Conservation (phyloP, 2,113 vertebrate genomes). For the Epinephelus moara region DNA sequence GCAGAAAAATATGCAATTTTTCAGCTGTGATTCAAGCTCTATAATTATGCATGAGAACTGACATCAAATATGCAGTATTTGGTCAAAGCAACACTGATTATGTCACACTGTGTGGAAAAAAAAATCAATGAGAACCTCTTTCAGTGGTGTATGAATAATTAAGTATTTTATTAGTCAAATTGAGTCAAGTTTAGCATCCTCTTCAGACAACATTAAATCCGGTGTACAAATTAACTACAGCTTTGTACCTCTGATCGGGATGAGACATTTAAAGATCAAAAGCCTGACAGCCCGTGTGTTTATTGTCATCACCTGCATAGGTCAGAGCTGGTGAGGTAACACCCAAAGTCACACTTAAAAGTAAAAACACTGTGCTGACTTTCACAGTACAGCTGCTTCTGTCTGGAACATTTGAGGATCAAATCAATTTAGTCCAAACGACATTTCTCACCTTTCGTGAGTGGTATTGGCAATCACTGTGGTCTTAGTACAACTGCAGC, state of each 20-base stretch:
- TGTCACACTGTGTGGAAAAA: not conserved
- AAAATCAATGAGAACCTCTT: not conserved
- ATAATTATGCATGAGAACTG: not conserved
- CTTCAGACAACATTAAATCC: slow-evolving; percentile 26
- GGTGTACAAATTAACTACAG: slow-evolving; percentile 3
- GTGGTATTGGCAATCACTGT: slow-evolving; percentile 8
- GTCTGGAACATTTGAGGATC: slow-evolving; percentile 33
- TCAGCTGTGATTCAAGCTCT: not conserved
- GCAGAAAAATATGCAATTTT: not conserved
- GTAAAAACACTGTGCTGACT: slow-evolving; percentile 26
- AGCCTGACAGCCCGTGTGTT: not conserved
- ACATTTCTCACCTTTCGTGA: slow-evolving; percentile 33
- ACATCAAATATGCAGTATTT: not conserved
- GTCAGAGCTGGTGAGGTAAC: slow-evolving; percentile 36
- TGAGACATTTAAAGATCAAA: slow-evolving; percentile 44
- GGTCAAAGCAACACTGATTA: not conserved
- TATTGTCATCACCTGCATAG: slow-evolving; percentile 53
- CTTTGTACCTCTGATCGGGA: not conserved
- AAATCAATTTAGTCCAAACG: slow-evolving; percentile 31
- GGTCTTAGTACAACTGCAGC: not conserved
- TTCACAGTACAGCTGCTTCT: slow-evolving; percentile 18
- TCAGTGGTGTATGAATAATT: slow-evolving; percentile 5
- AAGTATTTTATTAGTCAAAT: not conserved
- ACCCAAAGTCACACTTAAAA: slow-evolving; percentile 34
- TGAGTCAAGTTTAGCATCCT: not conserved